Base-by-base conservation (phyloP, 2,797 vertebrate genomes). In the Pyrrhura leucotis region DNA sequence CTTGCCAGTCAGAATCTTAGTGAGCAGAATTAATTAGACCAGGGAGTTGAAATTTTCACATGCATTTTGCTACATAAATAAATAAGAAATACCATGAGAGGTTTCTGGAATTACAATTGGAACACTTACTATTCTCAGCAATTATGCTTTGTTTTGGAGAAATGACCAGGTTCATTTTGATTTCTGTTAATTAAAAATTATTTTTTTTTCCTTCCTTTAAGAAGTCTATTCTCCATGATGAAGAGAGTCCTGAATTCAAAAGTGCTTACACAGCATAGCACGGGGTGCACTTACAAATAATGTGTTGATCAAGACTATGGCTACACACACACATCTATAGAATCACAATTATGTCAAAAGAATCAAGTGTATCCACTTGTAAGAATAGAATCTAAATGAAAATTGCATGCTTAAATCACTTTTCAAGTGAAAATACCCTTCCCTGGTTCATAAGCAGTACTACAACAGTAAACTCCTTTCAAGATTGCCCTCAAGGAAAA, bases 1-100 rank as follows among this genome's bases (percentile, higher is more conserved):
- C 61, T 85, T 94, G 92, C 93, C 95, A 95, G 83, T 92, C 65
- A 33, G 48, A 71, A 77, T 61, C 77, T 77, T 85, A 95, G 88
- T 29, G 65, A 96, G 69, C 5, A 92, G 78, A 97, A 92, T 97
- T 98, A 97, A 98, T 97, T 96, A 97, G 92, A 68, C 40, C 44
- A 47, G 76, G 92, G 88, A 89, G 26, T 88, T 92, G 50, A 96
- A 92, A 96, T 96, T 95, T 97, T 92, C 93, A 95, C 82, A 94
- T 88, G 85, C 48, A 76, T 87, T 90, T 96, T 96, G 59, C 66
- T 90, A 89, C 74, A 95, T 83, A 96, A 91, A 89, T 94, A 90
- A 94, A 89, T 78, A 95, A 76, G 67, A 82, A 89, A 84, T 47
- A 93, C 54, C 78, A 95, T 71, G 51, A 96, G 93, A 96, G 75